phyloP scores from a whole-genome alignment of 2,113 vertebrate genomes.

The Chloebia gouldiae region DNA sequence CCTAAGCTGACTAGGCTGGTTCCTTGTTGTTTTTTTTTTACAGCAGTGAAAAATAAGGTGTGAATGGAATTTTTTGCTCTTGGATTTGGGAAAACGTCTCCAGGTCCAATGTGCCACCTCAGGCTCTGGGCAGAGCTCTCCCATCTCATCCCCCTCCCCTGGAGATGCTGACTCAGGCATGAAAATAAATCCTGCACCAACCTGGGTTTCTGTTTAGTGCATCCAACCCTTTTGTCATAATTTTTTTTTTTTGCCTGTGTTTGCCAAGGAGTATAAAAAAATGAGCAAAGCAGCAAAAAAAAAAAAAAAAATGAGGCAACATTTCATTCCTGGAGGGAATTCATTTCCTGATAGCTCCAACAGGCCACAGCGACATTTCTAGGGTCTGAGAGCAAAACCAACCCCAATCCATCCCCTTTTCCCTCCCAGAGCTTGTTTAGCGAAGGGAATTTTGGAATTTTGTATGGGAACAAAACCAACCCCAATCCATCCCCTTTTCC shows the following conservation, averaged over 20 bases:
- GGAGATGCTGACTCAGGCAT: not conserved
- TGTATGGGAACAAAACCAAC: no score
- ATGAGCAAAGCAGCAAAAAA: not conserved
- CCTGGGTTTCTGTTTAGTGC: not conserved
- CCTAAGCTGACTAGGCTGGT: not conserved
- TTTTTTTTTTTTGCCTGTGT: not conserved
- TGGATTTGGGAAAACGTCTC: not conserved
- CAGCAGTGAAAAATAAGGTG: not conserved
- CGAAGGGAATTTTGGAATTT: not conserved
- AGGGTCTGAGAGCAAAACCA: not conserved
- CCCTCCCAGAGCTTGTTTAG: rapidly evolving
- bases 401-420: rapidly evolving
- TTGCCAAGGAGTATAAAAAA: not conserved
- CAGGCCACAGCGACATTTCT: not conserved
- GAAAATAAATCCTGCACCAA: not conserved
- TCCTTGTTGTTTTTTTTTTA: not conserved
- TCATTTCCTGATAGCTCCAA: not conserved
- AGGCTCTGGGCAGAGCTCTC: not conserved
- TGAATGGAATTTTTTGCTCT: not conserved
- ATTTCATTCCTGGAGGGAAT: not conserved
- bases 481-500: rapidly evolving
- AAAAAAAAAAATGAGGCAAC: not conserved
- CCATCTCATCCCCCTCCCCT: rapidly evolving
- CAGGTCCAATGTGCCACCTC: not conserved
- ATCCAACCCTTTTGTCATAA: not conserved